A percentile compares a stretch with the other conserved stretches of the same genome.
Conservation (phyloP, 2,888 invertebrate species). For the Pollenia angustigena region DNA sequence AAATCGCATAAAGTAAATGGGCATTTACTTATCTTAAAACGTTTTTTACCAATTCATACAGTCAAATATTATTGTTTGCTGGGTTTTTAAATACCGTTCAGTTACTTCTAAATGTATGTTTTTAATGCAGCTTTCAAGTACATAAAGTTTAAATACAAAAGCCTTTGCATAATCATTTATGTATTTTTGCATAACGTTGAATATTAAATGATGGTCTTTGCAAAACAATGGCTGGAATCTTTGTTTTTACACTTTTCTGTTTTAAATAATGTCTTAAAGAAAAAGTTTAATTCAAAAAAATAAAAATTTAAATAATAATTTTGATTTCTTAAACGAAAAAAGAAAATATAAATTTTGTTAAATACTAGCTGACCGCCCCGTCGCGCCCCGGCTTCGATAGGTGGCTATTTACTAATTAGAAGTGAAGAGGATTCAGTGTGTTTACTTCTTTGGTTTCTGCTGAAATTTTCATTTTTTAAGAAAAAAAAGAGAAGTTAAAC, state of each 20-base stretch:
- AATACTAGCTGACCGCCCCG: too few relatives aligned
- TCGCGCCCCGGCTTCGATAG: too few relatives aligned
- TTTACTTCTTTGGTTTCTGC: too few relatives aligned
- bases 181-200: slow-evolving; percentile 36
- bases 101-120: background rate
- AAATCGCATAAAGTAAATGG: background rate
- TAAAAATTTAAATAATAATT: too few relatives aligned
- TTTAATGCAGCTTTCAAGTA: slow-evolving; percentile 23
- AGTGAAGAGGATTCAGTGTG: too few relatives aligned
- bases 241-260: background rate
- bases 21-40: too few relatives aligned
- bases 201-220: slow-evolving; percentile 26
- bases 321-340: too few relatives aligned
- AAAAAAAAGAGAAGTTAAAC: too few relatives aligned
- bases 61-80: background rate
- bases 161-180: slow-evolving; percentile 54
- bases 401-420: too few relatives aligned
- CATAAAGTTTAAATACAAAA: slow-evolving; percentile 33
- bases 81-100: background rate
- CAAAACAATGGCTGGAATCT: background rate
- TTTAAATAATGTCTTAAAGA: background rate
- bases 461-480: too few relatives aligned
- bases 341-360: too few relatives aligned
- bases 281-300: too few relatives aligned
- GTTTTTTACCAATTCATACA: background rate